Evolutionary conservation across 2,888 invertebrate genomes (phyloP).

Genomic region (Thelaira solivaga): DNA sequence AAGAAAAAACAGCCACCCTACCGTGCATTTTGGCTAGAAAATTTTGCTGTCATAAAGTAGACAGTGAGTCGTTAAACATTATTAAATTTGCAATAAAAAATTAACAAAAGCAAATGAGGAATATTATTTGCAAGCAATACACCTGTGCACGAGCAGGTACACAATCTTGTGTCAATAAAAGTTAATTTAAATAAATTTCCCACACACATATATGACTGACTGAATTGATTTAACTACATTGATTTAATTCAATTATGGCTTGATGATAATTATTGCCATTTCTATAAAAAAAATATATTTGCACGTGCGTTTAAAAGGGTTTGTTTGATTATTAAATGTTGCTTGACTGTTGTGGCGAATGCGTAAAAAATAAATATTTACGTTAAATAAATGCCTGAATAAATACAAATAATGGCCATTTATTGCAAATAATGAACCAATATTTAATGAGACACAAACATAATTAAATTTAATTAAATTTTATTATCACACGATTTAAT

Average conservation of each 20-base stretch:
- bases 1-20: no score
- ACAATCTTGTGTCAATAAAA: conserved; percentile 58
- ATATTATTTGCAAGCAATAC: conserved; percentile 32
- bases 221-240: background rate
- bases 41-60: no score
- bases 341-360: background rate
- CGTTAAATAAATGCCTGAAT: conserved; percentile 35
- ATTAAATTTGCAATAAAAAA: conserved; percentile 33
- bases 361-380: conserved; percentile 4
- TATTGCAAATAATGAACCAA: conserved; percentile 62
- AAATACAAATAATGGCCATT: conserved; percentile 54
- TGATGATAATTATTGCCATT: background rate
- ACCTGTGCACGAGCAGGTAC: conserved; percentile 50
- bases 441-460: conserved; percentile 58
- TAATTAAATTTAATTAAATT: conserved; percentile 63
- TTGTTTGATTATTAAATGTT: conserved; percentile 20
- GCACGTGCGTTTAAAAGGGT: conserved; percentile 1
- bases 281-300: background rate
- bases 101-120: conserved; percentile 5
- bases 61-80: conserved; percentile 31
- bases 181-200: conserved; percentile 42
- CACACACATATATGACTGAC: background rate
- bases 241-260: background rate
- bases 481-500: conserved; percentile 54
- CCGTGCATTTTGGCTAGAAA: background rate